Evolutionary conservation across 2,113 vertebrate genomes (phyloP), one percentile per base, ranked within the genome.

Genomic region (Cyanocitta stelleri): DNA sequence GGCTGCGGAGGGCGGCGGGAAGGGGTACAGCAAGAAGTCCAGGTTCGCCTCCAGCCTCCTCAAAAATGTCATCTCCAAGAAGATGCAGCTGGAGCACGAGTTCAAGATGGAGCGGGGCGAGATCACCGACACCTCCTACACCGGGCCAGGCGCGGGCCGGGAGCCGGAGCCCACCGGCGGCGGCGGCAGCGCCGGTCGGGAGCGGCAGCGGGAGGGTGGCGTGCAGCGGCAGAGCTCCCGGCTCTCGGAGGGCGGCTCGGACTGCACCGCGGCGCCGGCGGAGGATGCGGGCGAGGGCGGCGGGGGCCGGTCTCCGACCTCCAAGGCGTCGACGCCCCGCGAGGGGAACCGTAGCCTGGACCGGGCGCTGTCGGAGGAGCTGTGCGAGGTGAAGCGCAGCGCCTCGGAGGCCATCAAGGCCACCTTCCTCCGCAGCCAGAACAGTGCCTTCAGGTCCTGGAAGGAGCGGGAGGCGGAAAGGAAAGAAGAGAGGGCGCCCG

Each of bases 371-470:
- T 41, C 96, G 29, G 98, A 98, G 91, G 98, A 97, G 63, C 98
- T 94, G 68, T 97, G 98, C 54, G 98, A 99, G 90, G 97, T 98
- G 97, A 99, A 98, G 97, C 98, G 98, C 97, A 98, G 98, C 93
- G 97, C 98, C 90, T 97, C 98, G 7, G 99, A 99, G 79, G 98
- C 98, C 5, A 98, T 98, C 93, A 99, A 98, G 97, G 98, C 98
- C 95, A 98, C 98, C 77, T 97, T 99, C 95, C 98, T 98, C 39
- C 98, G 98, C 10, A 99, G 99, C 97, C 99, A 99, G 97, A 98
- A 99, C 97, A 99, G 99, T 80, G 99, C 99, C 3, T 99, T 99
- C 98, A 98, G 99, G 93, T 98, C 98, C 23, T 99, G 99, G 99
- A 99, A 98, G 96, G 99, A 99, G 94, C 97, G 97, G n/a, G 99